Base-by-base conservation (phyloP, 2,888 invertebrate species). In the Nomada goodeniana region DNA sequence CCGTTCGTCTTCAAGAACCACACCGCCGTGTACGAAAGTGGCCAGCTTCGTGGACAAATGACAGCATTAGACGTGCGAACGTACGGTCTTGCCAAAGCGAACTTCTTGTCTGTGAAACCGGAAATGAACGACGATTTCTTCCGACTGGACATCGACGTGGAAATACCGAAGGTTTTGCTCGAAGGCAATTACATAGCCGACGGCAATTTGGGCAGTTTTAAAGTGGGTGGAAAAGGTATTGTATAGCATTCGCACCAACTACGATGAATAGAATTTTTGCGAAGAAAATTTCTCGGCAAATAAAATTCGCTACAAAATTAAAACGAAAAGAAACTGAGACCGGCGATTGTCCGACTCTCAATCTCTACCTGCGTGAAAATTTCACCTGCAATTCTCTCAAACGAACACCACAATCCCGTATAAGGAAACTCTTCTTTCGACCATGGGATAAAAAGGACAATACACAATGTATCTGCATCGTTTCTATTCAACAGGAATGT, bases 181-280 rank as follows among this genome's bases (percentile, higher is more conserved):
- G 95, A 94, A 67, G 96, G 96, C 4, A 92, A 94, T 44, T 96
- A 96, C 91, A 95, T 95, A 86, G 96, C 95, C 0, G 95, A 96
- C 80, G 96, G 96, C 18, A 94, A 94, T 53, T 94, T 96, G 75
- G 96, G 96, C 83, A 94, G 95, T 13, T 93, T 96, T 83, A 95
- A 95, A 86, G 91, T 97, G 80, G 95, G 95, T 77, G 96, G 96
- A 44, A 95, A 96, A 95, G 94, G 96, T 96, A 15, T 10, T 47
- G 47, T 47, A 15, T 47, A 11, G 15, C 47, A 47, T 47, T 15
- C 3, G 92, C n/a, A 13, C 15, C 2, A 7, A 2, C 2, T 29
- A 18, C 1, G 36, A 36, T 36, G 7, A 36, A 36, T 36, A 36
- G 36, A 36, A 36, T 36, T 36, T 36, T 7, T 7, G 7, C 5